Base-by-base conservation (phyloP, 1,140 invertebrate genomes). In the Danaus plexippus region DNA sequence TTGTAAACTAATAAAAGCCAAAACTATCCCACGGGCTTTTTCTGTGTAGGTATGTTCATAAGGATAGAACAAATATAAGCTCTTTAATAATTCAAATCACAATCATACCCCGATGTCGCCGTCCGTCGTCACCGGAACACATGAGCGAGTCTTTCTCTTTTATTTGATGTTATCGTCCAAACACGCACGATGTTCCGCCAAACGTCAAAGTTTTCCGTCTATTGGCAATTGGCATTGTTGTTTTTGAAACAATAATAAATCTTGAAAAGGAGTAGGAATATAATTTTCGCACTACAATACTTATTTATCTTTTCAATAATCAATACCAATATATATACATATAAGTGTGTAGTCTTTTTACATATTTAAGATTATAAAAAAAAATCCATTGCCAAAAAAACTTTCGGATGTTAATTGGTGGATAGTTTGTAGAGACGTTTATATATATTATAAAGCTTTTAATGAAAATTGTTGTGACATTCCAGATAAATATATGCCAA, bases 111-210 rank as follows among this genome's bases (percentile, higher is more conserved):
- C 63, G 60, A 69, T 63, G 66, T 69, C 69, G 69, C 64, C 67
- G 63, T 49, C 47, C 63, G 67, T 61, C 65, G 63, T 57, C 69
- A 73, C 74, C 78, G 78, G 78, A 81, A 76, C 64, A 63, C 58
- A 67, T 55, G 61, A 67, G 68, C 65, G 66, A 54, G 64, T 76
- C 64, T 68, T 75, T 73, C 71, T 69, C 63, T 68, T 70, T 75
- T 70, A 73, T 65, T 70, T 71, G 66, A 74, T 69, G 18, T 45
- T 71, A 72, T 71, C 68, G 61, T 59, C 47, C 55, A 45, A 56
- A 64, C 60, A 69, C 60, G 64, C 52, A 62, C 62, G 61, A 59
- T 47, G 62, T 63, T 51, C 54, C 53, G 13, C 43, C 5, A 47
- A 46, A 32, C 22, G 22, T 32, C 22, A 32, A 32, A 32, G 22